These are phyloP conservation scores for Pungitius pungitius DNA, from an alignment of 2,113 vertebrate genomes.

Conservation along the genomic window DNA sequence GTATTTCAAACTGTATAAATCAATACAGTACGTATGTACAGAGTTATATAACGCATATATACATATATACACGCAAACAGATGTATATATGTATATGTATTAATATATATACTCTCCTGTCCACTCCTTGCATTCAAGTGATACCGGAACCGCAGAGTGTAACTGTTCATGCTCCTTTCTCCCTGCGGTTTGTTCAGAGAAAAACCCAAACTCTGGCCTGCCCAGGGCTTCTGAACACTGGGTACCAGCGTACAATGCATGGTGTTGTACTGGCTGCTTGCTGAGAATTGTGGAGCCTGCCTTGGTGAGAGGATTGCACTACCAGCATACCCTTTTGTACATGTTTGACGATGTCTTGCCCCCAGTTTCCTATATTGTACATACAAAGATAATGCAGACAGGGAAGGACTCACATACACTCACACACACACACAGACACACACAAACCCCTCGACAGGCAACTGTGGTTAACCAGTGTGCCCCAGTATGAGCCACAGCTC, in stretches of 20 bases:
- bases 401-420: constrained; percentile 19
- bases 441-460: constrained; percentile 43
- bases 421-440: background rate
- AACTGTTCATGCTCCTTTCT: constrained; percentile 73
- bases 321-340: constrained; percentile 82
- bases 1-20: constrained; percentile 76
- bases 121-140: constrained; percentile 73
- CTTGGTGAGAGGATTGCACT: constrained; percentile 81
- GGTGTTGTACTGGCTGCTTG: constrained; percentile 81
- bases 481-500: constrained; percentile 58
- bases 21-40: constrained; percentile 66
- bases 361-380: constrained; percentile 57
- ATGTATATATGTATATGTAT: constrained; percentile 55
- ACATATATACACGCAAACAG: constrained; percentile 61
- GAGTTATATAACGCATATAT: constrained; percentile 50
- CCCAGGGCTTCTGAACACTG: constrained; percentile 62
- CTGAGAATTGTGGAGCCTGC: constrained; percentile 79
- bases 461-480: constrained; percentile 39
- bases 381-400: constrained; percentile 44
- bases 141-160: constrained; percentile 72
- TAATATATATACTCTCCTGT: constrained; percentile 72
- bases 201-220: constrained; percentile 87
- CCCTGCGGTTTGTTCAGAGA: constrained; percentile 87
- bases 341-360: constrained; percentile 75
- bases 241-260: constrained; percentile 76